phyloP scores from a whole-genome alignment of 1,140 invertebrate species.

The Drosophila triauraria region DNA sequence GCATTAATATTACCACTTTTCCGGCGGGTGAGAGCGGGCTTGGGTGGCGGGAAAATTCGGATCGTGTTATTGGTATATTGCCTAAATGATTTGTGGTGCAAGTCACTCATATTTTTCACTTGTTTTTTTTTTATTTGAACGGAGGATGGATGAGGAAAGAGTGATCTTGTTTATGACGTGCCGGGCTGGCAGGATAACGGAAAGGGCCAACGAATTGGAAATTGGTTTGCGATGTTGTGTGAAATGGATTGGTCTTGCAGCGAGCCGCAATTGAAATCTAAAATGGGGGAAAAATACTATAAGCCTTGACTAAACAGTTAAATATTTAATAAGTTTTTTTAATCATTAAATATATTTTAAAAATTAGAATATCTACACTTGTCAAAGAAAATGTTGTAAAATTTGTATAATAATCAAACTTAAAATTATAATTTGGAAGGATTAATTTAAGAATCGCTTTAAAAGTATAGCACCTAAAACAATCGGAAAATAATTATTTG shows the following conservation, averaged over 20 bases:
- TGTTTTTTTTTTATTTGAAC: neutral
- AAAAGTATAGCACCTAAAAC: too few species aligned
- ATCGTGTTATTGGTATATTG: constrained; percentile 40
- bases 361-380: too few species aligned
- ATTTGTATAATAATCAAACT: too few species aligned
- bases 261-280: neutral
- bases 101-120: constrained; percentile 8
- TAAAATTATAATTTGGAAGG: too few species aligned
- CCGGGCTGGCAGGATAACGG: constrained; percentile 4
- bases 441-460: too few species aligned
- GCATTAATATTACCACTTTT: constrained; percentile 50
- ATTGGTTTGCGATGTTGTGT: constrained; percentile 39
- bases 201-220: constrained; percentile 20
- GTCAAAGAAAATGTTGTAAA: too few species aligned
- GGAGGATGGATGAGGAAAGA: constrained; percentile 15
- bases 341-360: too few species aligned
- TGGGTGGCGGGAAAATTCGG: neutral
- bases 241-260: constrained; percentile 29
- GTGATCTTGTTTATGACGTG: constrained; percentile 49
- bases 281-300: too few species aligned
- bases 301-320: neutral
- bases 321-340: neutral
- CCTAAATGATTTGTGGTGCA: constrained; percentile 50
- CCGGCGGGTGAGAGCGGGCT: neutral
- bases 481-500: too few species aligned